Conservation (phyloP, 2,797 vertebrate genomes). For the Halcyon badia region DNA sequence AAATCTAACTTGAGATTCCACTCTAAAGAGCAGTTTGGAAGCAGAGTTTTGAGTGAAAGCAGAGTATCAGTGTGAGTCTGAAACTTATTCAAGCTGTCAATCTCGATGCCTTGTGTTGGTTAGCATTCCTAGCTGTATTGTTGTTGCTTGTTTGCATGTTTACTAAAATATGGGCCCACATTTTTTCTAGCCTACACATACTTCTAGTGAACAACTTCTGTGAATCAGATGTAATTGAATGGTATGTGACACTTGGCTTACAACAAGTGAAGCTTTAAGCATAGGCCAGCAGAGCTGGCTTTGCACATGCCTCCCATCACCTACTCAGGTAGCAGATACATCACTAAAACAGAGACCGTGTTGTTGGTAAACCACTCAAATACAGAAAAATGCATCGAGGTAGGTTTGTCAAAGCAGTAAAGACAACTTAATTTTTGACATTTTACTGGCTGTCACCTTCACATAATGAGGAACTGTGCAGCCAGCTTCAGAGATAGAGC, state of each 20-base stretch:
- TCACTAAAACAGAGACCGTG: not conserved
- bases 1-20: not conserved
- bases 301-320: not conserved
- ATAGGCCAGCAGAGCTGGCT: not conserved
- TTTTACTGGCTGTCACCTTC: not conserved
- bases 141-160: slow-evolving; percentile 32
- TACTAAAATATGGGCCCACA: not conserved
- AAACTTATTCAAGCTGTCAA: slow-evolving; percentile 76
- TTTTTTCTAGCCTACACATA: not conserved
- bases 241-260: not conserved
- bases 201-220: not conserved
- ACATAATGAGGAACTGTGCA: not conserved
- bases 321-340: not conserved
- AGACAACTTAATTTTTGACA: slow-evolving; percentile 27
- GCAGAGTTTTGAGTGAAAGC: slow-evolving; percentile 62
- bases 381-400: not conserved
- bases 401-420: not conserved
- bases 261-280: not conserved
- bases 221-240: not conserved
- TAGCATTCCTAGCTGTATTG: slow-evolving; percentile 26
- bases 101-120: slow-evolving; percentile 61
- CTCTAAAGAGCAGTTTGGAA: slow-evolving; percentile 44
- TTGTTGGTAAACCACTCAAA: slow-evolving; percentile 33
- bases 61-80: slow-evolving; percentile 69
- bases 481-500: not conserved